Base-by-base conservation (phyloP, 2,113 vertebrate genomes). In the Cavia aperea region DNA sequence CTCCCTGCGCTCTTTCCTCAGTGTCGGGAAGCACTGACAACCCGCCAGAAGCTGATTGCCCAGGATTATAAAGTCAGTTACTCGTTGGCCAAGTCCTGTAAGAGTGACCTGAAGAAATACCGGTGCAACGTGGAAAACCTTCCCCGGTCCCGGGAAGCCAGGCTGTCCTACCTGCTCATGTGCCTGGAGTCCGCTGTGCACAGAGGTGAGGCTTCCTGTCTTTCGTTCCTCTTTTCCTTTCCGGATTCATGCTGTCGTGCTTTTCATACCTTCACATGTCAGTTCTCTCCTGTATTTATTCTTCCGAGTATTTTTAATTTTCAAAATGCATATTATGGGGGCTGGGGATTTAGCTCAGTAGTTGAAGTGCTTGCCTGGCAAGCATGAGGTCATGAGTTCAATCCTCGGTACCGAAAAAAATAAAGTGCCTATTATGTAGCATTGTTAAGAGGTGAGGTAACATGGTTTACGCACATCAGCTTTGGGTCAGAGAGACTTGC, bases 11-110 rank as follows among this genome's bases (percentile, higher is more conserved):
- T 92, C 78, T 94, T 88, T 96, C 89, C n/a, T 92, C 97, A 99
- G 99, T 99, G 99, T 94, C 98, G 98, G 2, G 99, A 99, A 39
- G 99, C 99, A 0, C 97, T 99, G 62, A 99, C 99, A 0, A 99
- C 99, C 6, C 98, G 99, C 43, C 99, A 99, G 95, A 99, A 99
- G 96, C 98, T 99, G 85, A 99, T 99, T 3, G 99, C 98, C 77
- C 99, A 99, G 63, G 99, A 99, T 96, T 99, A 99, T 97, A 99
- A 98, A 96, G 98, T 99, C 95, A 99, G 99, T 91, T 99, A 99
- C 97, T 99, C 99, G 0, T 96, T 99, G 96, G 99, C 99, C 14
- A 99, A 99, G 95, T 99, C 99, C 87, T 99, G 99, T 93, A 99
- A 99, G 88, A 97, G 98, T 0, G 99, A 99, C 94, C 97, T 99